Evolutionary conservation across 2,113 vertebrate genomes (phyloP).

Genomic region (Andinoacara biseriatus): DNA sequence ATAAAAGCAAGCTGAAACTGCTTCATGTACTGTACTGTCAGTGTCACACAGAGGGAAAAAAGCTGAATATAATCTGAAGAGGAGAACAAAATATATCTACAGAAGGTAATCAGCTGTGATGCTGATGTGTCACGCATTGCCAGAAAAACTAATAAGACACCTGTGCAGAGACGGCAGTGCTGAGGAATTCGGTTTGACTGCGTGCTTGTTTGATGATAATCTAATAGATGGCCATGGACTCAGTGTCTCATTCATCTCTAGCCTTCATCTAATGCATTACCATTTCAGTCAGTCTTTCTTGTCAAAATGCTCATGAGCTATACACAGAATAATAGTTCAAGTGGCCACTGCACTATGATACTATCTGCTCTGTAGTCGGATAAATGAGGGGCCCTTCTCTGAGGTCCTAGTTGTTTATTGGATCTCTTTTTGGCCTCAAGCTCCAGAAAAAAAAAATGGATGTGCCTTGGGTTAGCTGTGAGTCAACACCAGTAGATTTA

Average conservation of each 20-base stretch:
- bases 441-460: slow-evolving; percentile 14
- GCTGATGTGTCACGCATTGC: slow-evolving; percentile 4
- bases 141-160: slow-evolving; percentile 46
- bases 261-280: slow-evolving; percentile 52
- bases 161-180: slow-evolving; percentile 20
- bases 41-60: neutral
- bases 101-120: slow-evolving; percentile 25
- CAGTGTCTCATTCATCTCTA: slow-evolving; percentile 34
- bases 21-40: neutral
- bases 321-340: slow-evolving; percentile 29
- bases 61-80: neutral
- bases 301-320: slow-evolving; percentile 30
- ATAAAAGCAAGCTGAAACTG: neutral
- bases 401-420: slow-evolving; percentile 38
- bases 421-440: slow-evolving; percentile 43
- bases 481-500: slow-evolving; percentile 53
- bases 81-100: slow-evolving; percentile 12
- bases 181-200: slow-evolving; percentile 29
- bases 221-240: slow-evolving; percentile 51
- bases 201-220: slow-evolving; percentile 46
- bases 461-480: slow-evolving; percentile 36
- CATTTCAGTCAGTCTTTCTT: slow-evolving; percentile 52
- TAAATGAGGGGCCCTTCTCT: slow-evolving; percentile 26
- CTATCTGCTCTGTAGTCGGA: slow-evolving; percentile 9
- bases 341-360: slow-evolving; percentile 25